Evolutionary conservation across 2,888 invertebrate genomes (phyloP), one percentile per base, ranked within the genome.

Genomic region (Coelinius sp.): DNA sequence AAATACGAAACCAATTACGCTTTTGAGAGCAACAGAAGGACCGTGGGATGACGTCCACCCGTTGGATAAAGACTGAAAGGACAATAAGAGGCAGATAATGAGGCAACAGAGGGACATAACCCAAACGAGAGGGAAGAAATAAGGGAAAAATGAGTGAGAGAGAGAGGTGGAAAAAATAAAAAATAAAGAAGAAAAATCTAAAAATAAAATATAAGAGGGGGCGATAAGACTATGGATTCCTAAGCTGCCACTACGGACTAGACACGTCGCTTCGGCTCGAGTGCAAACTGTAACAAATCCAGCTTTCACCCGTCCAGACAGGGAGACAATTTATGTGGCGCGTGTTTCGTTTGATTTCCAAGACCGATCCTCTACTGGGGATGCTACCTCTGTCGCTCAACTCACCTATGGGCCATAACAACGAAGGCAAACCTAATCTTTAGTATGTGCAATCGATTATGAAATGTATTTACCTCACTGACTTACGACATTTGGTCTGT

Each of bases 261-360:
- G 85, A 85, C 71, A 62, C 82, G 82, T 83, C 81, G 82, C 76
- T 79, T 79, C 73, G 79, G 53, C 63, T 59, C 62, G 83, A 85
- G 86, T 86, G 86, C 84, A 86, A 87, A 87, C 85, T 86, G 85
- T 86, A 86, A 87, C 86, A 87, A 87, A 87, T 87, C 86, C 86
- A 87, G 86, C 87, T 87, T 87, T 86, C 86, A 86, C 84, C 83
- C 83, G 81, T 80, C 80, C 80, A 83, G 86, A 86, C 86, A 85
- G 83, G 80, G 81, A 82, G 86, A 87, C 84, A 86, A 86, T 87
- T 87, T 87, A 87, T 87, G 86, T 86, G 85, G 84, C 85, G 84
- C 84, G 83, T 83, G 83, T 85, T 85, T 84, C 83, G 82, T 84
- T 83, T 82, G 80, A 82, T 84, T 84, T 79, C 80, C 78, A 79